Evolutionary conservation across 2,797 vertebrate species (phyloP).

Genomic region (Aplochiton taeniatus): DNA sequence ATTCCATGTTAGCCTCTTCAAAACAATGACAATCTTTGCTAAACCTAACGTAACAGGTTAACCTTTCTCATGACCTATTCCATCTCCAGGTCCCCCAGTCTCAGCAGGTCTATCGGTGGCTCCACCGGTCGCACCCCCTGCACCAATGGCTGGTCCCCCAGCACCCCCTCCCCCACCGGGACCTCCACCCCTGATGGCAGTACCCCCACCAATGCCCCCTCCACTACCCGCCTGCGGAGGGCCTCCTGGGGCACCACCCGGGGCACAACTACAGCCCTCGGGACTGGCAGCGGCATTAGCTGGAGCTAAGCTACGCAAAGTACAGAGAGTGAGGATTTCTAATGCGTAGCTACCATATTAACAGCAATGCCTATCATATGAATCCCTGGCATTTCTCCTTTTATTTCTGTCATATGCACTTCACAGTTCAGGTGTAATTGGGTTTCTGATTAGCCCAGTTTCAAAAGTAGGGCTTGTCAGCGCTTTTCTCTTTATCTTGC

Average conservation of each 20-base stretch:
- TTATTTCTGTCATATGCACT: too few species aligned
- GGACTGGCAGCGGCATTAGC: constrained; percentile 95
- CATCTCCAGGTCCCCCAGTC: constrained; percentile 80
- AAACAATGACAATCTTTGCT: neutral
- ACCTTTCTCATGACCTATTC: constrained; percentile 1
- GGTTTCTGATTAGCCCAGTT: too few species aligned
- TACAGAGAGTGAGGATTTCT: constrained; percentile 85
- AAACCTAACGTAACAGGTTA: constrained; percentile 13
- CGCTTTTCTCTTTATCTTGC: too few species aligned
- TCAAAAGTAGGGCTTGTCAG: too few species aligned
- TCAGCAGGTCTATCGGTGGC: constrained; percentile 81
- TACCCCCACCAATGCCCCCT: constrained; percentile 80
- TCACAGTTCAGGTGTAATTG: too few species aligned
- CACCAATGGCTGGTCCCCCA: constrained; percentile 82
- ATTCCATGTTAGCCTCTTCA: constrained; percentile 2
- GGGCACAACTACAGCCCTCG: constrained; percentile 73
- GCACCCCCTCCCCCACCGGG: constrained; percentile 83
- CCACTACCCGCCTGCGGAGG: constrained; percentile 83
- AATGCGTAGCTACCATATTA: neutral
- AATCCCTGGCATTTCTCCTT: too few species aligned
- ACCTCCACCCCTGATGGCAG: constrained; percentile 69
- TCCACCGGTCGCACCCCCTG: constrained; percentile 73
- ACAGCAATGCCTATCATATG: too few species aligned
- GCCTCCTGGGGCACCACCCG: constrained; percentile 74
- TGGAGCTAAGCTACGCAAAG: constrained; percentile 96